phyloP scores from a whole-genome alignment of 2,113 vertebrate species.

The Mustela lutreola region DNA sequence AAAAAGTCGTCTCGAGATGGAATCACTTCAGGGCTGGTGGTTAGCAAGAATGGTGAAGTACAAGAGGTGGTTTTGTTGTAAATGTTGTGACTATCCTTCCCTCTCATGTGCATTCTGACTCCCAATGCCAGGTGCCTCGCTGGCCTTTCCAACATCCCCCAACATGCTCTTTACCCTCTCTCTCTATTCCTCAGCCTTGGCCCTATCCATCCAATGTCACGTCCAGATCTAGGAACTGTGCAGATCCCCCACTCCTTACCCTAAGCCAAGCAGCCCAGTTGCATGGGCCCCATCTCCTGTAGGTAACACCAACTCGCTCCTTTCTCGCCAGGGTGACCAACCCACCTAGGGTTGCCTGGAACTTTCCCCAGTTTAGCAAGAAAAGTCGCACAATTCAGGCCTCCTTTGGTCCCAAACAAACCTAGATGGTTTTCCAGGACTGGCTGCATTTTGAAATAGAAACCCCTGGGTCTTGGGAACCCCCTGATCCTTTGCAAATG shows the following conservation, averaged over 20 bases:
- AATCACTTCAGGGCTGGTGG: not conserved
- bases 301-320: not conserved
- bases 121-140: not conserved
- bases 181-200: not conserved
- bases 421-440: not conserved
- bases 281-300: not conserved
- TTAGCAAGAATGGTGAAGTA: not conserved
- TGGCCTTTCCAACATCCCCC: not conserved
- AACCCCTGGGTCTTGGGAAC: no score
- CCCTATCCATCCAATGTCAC: not conserved
- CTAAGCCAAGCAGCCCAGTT: not conserved
- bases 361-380: not conserved
- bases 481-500: not conserved
- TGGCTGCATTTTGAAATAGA: not conserved
- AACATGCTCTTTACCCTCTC: rapidly evolving
- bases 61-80: not conserved
- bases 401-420: rapidly evolving
- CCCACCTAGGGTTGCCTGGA: no score
- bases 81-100: not conserved
- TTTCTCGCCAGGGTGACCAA: not conserved
- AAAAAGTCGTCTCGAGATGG: not conserved
- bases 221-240: no score
- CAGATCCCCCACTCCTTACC: not conserved
- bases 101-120: not conserved
- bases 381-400: not conserved